Evolutionary conservation across 2,113 vertebrate genomes (phyloP).

Genomic region (Aythya baeri): DNA sequence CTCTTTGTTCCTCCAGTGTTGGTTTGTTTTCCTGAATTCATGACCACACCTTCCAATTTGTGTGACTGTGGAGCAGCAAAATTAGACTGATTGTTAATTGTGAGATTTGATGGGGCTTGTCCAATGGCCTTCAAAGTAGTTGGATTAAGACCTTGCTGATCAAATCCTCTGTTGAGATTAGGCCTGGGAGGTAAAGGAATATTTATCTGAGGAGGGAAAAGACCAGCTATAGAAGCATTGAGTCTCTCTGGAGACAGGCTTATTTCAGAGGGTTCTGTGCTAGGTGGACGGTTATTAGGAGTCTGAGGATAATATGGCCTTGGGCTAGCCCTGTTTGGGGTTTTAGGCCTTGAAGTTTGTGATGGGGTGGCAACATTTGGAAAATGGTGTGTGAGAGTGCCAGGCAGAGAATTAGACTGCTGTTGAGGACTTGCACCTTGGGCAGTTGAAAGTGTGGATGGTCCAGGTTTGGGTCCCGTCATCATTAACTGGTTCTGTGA

Average conservation of each 20-base stretch:
- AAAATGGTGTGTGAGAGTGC: conserved; percentile 88
- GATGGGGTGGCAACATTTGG: conserved; percentile 89
- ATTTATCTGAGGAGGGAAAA: conserved; percentile 98
- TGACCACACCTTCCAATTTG: conserved; percentile 79
- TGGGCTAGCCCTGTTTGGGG: conserved; percentile 95
- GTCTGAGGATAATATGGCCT: conserved; percentile 96
- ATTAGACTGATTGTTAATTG: conserved; percentile 76
- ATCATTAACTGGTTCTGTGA: conserved; percentile 89
- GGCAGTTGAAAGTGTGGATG: conserved; percentile 83
- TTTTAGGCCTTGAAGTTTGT: conserved; percentile 95
- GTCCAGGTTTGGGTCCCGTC: conserved; percentile 85
- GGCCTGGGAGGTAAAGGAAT: conserved; percentile 95
- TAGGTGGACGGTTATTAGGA: conserved; percentile 96
- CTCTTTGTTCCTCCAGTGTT: conserved; percentile 85
- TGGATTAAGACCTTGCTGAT: conserved; percentile 98
- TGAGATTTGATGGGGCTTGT: conserved; percentile 91
- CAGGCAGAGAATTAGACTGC: conserved; percentile 83
- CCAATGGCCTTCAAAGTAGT: conserved; percentile 98
- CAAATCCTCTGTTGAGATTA: conserved; percentile 92
- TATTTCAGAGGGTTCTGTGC: conserved; percentile 97
- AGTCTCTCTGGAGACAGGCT: conserved; percentile 97
- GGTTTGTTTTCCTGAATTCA: conserved; percentile 89
- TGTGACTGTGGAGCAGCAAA: conserved; percentile 79
- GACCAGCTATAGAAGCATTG: conserved; percentile 97
- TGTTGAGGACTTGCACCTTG: conserved; percentile 92